A percentile compares a stretch with the other conserved stretches of the same genome.
These are phyloP conservation scores for Zaprionus lineosus DNA, from an alignment of 2,888 invertebrate genomes.

Conservation along the genomic window DNA sequence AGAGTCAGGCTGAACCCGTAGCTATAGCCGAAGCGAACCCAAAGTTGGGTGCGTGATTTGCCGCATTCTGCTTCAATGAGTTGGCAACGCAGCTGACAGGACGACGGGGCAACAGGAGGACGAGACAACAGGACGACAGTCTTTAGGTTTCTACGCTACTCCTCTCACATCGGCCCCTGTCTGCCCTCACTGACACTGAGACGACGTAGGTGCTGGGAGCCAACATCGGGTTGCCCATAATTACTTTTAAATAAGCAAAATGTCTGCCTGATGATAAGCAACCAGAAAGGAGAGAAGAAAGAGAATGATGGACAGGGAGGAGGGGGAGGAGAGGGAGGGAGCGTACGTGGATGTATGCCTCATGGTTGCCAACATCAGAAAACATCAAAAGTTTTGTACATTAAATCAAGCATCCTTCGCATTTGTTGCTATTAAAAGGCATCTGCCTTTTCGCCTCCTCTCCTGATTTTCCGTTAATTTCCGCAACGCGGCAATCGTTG, in stretches of 20 bases:
- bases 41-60: slow-evolving; percentile 66
- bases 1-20: too few relatives aligned
- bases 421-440: slow-evolving; percentile 66
- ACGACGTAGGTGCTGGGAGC: slow-evolving; percentile 34
- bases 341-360: neutral
- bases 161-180: neutral
- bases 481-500: slow-evolving; percentile 77
- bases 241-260: slow-evolving; percentile 72
- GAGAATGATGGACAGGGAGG: neutral
- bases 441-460: slow-evolving; percentile 50
- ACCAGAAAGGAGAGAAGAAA: neutral
- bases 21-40: neutral
- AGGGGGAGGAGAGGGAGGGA: neutral
- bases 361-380: slow-evolving; percentile 39
- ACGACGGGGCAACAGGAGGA: too few relatives aligned
- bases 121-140: too few relatives aligned
- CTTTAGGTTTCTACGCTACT: neutral
- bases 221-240: slow-evolving; percentile 57
- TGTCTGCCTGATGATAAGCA: slow-evolving; percentile 45
- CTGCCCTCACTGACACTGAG: slow-evolving; percentile 27
- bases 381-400: slow-evolving; percentile 73
- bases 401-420: slow-evolving; percentile 76
- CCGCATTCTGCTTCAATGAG: slow-evolving; percentile 72
- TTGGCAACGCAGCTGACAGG: slow-evolving; percentile 57
- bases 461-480: slow-evolving; percentile 76